Conservation (phyloP, 2,888 invertebrate genomes). For the Smittia sp. region DNA sequence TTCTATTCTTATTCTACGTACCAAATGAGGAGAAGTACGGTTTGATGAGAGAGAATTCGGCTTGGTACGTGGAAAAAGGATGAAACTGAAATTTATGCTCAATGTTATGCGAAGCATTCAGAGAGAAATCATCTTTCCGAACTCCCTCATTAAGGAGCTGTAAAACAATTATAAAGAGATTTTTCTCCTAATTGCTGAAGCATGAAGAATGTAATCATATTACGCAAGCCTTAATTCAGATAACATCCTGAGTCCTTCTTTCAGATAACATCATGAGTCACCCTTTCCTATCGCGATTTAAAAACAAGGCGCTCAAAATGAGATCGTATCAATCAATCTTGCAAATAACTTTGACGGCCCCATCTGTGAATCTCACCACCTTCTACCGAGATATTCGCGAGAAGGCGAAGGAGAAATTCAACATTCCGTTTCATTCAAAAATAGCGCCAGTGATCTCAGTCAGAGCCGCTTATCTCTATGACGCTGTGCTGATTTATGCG, state of each 20-base stretch:
- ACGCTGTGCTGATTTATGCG: slow-evolving; percentile 85
- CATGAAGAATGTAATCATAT: neutral
- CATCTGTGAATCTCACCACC: neutral
- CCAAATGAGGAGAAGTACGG: too few species aligned
- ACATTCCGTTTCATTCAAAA: slow-evolving; percentile 73
- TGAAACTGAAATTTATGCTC: too few species aligned
- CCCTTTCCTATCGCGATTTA: slow-evolving; percentile 14
- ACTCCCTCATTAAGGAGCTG: too few species aligned
- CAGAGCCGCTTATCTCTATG: slow-evolving; percentile 80
- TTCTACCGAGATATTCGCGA: slow-evolving; percentile 58
- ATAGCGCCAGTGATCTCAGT: slow-evolving; percentile 72
- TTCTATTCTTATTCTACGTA: too few species aligned
- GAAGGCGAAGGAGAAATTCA: slow-evolving; percentile 68
- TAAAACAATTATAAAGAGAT: neutral
- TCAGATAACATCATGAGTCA: slow-evolving; percentile 15
- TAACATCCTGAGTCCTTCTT: slow-evolving; percentile 12
- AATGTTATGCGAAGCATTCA: too few species aligned
- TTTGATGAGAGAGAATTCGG: too few species aligned
- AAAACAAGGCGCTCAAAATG: neutral
- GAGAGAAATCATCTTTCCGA: too few species aligned
- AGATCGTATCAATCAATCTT: slow-evolving; percentile 26
- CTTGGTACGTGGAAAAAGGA: too few species aligned
- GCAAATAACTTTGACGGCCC: slow-evolving; percentile 15
- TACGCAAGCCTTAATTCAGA: neutral
- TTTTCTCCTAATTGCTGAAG: neutral